phyloP scores from a whole-genome alignment of 1,140 invertebrate genomes.

The Dendrolimus punctatus region DNA sequence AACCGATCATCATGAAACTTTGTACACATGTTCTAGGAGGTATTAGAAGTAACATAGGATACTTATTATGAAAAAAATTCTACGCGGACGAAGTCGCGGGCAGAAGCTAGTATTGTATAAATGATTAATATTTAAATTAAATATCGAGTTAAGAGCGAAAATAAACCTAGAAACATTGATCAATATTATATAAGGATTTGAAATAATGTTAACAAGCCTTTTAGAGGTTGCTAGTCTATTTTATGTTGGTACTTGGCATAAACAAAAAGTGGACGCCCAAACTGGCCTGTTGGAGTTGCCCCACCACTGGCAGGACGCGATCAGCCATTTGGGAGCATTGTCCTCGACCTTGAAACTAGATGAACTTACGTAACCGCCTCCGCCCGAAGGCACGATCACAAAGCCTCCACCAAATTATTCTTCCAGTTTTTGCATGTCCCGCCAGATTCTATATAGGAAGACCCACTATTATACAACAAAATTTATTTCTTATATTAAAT shows the following conservation, averaged over 20 bases:
- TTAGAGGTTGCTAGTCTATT: conserved; percentile 2
- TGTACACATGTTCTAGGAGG: too few relatives aligned
- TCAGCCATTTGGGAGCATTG: conserved; percentile 67
- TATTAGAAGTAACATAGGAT: too few relatives aligned
- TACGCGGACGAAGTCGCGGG: too few relatives aligned
- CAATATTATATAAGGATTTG: neutral
- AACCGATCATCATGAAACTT: too few relatives aligned
- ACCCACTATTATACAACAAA: too few relatives aligned
- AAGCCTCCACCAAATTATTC: conserved; percentile 53
- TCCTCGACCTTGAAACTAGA: conserved; percentile 67
- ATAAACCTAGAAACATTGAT: neutral
- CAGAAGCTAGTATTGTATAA: too few relatives aligned
- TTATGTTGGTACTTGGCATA: conserved; percentile 19
- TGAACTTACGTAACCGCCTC: conserved; percentile 63
- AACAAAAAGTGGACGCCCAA: conserved; percentile 53
- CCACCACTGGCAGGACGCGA: conserved; percentile 53
- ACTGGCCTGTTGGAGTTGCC: conserved; percentile 36
- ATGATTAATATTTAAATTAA: too few relatives aligned
- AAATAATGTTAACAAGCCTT: neutral
- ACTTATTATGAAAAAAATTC: too few relatives aligned
- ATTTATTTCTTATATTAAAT: too few relatives aligned
- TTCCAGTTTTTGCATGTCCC: conserved; percentile 58
- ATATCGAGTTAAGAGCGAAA: neutral
- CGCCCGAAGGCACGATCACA: conserved; percentile 40
- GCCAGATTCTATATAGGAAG: conserved; percentile 19